phyloP scores from a whole-genome alignment of 2,888 invertebrate species.

The Elmis aenea region DNA sequence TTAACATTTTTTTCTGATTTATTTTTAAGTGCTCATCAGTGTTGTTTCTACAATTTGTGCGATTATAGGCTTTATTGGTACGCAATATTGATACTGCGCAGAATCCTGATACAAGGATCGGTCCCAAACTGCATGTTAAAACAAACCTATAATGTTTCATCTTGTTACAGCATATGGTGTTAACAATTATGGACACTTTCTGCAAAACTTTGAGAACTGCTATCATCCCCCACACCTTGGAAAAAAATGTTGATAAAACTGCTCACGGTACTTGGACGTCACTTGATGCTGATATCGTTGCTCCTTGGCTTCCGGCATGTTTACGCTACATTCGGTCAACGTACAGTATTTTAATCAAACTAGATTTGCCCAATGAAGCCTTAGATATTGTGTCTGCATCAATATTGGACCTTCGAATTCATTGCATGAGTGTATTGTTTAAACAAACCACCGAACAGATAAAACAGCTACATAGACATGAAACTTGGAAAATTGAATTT shows the following conservation, averaged over 20 bases:
- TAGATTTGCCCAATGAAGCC: slow-evolving; percentile 86
- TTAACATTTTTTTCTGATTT: no score
- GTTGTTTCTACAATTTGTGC: no score
- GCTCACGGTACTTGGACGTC: slow-evolving; percentile 52
- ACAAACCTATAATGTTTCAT: no score
- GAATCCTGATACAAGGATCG: no score
- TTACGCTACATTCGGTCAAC: slow-evolving; percentile 75
- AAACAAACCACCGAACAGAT: slow-evolving; percentile 79
- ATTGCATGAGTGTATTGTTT: slow-evolving; percentile 80
- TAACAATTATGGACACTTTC: slow-evolving; percentile 70
- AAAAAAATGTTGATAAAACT: slow-evolving; percentile 43
- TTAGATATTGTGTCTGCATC: slow-evolving; percentile 78
- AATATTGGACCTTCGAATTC: slow-evolving; percentile 80
- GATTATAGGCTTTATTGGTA: no score
- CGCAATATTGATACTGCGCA: no score
- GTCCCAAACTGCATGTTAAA: no score
- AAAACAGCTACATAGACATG: slow-evolving; percentile 63
- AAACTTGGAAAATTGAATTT: slow-evolving; percentile 84
- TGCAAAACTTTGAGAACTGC: slow-evolving; percentile 69
- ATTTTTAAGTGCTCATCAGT: no score
- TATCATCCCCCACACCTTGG: slow-evolving; percentile 60
- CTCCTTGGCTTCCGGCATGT: slow-evolving; percentile 73
- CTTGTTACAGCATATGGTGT: slow-evolving; percentile 78
- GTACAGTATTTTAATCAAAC: slow-evolving; percentile 72
- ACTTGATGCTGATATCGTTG: slow-evolving; percentile 53